A percentile compares a stretch with the other conserved stretches of the same genome.
These are phyloP conservation scores for Pocillopora grandis DNA, from an alignment of 92 coral and sea anemone species.

Conservation along the genomic window DNA sequence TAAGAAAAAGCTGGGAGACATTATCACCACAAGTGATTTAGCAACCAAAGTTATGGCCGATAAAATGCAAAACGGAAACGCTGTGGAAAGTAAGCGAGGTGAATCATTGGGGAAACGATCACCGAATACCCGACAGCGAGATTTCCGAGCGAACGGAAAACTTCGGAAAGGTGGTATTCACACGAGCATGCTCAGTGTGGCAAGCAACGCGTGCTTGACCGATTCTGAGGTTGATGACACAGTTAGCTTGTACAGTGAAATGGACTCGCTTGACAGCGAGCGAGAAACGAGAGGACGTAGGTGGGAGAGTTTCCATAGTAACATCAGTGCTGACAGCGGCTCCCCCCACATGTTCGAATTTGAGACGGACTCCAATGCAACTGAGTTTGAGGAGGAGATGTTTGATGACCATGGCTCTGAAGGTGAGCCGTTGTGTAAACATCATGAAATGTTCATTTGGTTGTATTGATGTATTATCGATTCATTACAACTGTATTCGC, in stretches of 20 bases:
- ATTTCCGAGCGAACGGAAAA: slow-evolving; percentile 35
- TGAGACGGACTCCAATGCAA: slow-evolving; percentile 68
- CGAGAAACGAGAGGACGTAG: slow-evolving; percentile 63
- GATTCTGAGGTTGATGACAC: slow-evolving; percentile 74
- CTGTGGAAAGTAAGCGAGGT: neutral
- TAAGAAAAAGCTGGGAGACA: slow-evolving; percentile 14
- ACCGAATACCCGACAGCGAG: slow-evolving; percentile 19
- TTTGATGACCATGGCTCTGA: slow-evolving; percentile 50
- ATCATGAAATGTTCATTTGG: neutral
- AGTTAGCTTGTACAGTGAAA: slow-evolving; percentile 55
- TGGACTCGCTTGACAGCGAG: slow-evolving; percentile 43
- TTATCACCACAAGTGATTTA: slow-evolving; percentile 11
- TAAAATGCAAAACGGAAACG: neutral
- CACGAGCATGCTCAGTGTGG: slow-evolving; percentile 79
- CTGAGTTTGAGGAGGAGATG: slow-evolving; percentile 71
- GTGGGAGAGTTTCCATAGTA: slow-evolving; percentile 98
- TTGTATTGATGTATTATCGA: neutral
- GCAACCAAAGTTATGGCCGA: neutral
- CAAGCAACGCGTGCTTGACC: slow-evolving; percentile 71
- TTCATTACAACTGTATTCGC: no score
- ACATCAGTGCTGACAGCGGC: slow-evolving; percentile 96
- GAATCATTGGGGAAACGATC: slow-evolving; percentile 5
- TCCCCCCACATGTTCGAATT: slow-evolving; percentile 88
- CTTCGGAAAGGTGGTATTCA: slow-evolving; percentile 56
- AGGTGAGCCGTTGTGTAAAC: slow-evolving; percentile 30